Base-by-base conservation (phyloP, 2,888 invertebrate genomes). In the Ormyrus rosae region DNA sequence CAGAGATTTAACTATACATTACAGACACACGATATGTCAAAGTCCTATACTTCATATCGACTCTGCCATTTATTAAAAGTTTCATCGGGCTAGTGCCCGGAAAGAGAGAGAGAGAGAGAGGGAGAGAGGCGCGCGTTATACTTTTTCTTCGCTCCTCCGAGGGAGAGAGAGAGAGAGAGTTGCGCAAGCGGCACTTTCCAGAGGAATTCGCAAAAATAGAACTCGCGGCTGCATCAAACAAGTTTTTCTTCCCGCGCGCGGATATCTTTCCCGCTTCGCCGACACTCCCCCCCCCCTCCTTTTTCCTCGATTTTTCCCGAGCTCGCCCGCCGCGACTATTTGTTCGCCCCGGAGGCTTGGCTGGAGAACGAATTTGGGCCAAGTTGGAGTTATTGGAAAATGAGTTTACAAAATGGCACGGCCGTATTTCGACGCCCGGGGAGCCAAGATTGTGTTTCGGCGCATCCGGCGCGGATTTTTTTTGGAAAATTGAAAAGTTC, bases 21-120 rank as follows among this genome's bases (percentile, higher is more conserved):
- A 90, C 90, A 90, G 90, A 90, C 90, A 90, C 90, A 89, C 90
- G 90, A 90, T 90, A 90, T 90, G 90, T 90, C 90, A 90, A 90
- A 90, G 90, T 90, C 90, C 90, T 90, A 90, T 90, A 90, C 90
- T 90, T 90, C 90, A 90, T 90, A 90, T 90, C 90, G 90, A 90
- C 90, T 90, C 87, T 84, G 89, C 90, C 90, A 90, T 90, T 90
- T 90, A 90, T 90, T 90, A 90, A 90, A 90, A 90, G 90, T 90
- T 90, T 90, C 90, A 90, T 90, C 89, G 90, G 88, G 83, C 85
- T 84, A 85, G 87, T 81, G 83, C 83, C 71, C 65, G 81, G 82
- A 34, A 34, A 34, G 82, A n/a, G 19, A 7, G 60, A 11, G 34
- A 45, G 34, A 34, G 34, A 34, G 34, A 34, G 82, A n/a, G 19